phyloP scores from a whole-genome alignment of 1,140 invertebrate species.

The Hydropsyche tenuis region DNA sequence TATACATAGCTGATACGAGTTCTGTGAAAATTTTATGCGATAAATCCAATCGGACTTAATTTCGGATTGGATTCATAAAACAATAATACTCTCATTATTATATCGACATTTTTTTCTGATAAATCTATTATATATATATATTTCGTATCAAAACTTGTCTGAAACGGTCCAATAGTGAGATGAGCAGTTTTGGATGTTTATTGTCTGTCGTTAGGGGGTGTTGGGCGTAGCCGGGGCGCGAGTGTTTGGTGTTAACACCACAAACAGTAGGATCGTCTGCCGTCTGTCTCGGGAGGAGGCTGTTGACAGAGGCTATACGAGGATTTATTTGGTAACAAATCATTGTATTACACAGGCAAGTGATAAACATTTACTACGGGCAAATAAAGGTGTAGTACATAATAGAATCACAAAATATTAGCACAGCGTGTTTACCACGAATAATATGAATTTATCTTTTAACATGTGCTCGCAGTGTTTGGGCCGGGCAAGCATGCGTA shows the following conservation, averaged over 20 bases:
- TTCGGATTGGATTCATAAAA: too few relatives aligned
- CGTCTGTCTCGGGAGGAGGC: conserved; percentile 38
- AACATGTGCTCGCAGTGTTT: conserved; percentile 44
- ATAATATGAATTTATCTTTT: conserved; percentile 50
- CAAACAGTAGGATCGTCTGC: conserved; percentile 40
- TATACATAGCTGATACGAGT: too few relatives aligned
- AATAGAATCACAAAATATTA: conserved; percentile 51
- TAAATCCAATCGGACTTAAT: too few relatives aligned
- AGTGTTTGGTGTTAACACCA: conserved; percentile 32
- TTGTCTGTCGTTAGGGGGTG: neutral
- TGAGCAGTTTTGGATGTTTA: conserved; percentile 10
- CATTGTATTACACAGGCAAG: conserved; percentile 50
- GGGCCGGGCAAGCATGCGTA: conserved; percentile 32
- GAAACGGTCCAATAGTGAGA: neutral
- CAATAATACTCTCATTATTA: too few relatives aligned
- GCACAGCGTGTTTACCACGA: conserved; percentile 46
- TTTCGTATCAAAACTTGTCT: too few relatives aligned
- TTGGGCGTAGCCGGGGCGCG: neutral
- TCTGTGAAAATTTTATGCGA: too few relatives aligned
- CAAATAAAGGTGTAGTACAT: conserved; percentile 50
- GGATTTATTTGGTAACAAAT: conserved; percentile 51
- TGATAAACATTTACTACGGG: conserved; percentile 50
- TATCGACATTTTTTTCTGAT: too few relatives aligned
- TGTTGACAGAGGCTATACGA: conserved; percentile 49
- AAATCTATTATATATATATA: too few relatives aligned